Evolutionary conservation across 2,888 invertebrate species (phyloP).

Genomic region (Gastracanthus pulcherrimus): DNA sequence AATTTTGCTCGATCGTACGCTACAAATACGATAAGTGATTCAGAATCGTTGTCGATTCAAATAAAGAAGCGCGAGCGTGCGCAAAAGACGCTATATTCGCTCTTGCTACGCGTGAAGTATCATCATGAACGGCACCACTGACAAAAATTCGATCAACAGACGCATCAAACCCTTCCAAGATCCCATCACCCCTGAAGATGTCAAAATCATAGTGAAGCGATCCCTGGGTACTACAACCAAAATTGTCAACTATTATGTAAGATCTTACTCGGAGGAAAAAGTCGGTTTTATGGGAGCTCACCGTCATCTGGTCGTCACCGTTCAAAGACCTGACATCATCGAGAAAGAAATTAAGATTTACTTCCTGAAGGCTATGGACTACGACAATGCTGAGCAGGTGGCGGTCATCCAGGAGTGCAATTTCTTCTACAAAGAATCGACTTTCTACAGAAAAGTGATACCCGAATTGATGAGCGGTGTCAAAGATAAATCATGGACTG

Average conservation of each 20-base stretch:
- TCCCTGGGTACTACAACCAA: constrained; percentile 51
- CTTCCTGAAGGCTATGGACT: constrained; percentile 18
- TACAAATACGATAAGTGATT: neutral
- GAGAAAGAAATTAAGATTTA: neutral
- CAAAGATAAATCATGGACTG: constrained; percentile 62
- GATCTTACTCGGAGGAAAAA: constrained; percentile 67
- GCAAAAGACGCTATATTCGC: too few species aligned
- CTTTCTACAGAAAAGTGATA: neutral
- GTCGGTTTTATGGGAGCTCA: constrained; percentile 71
- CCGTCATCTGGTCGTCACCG: constrained; percentile 62
- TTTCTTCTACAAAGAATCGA: constrained; percentile 5
- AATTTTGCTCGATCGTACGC: neutral
- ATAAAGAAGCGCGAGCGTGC: neutral
- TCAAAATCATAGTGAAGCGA: constrained; percentile 57
- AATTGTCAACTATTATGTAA: constrained; percentile 61
- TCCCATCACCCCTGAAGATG: constrained; percentile 56
- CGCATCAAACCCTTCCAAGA: neutral
- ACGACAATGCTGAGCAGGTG: constrained; percentile 2
- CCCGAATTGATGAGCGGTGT: neutral
- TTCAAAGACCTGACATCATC: constrained; percentile 1
- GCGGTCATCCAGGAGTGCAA: neutral
- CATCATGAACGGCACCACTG: neutral
- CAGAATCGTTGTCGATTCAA: neutral
- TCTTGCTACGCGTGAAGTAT: too few species aligned
- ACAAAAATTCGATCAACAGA: neutral